Evolutionary conservation across 2,888 invertebrate genomes (phyloP).

Genomic region (Spodoptera littoralis): DNA sequence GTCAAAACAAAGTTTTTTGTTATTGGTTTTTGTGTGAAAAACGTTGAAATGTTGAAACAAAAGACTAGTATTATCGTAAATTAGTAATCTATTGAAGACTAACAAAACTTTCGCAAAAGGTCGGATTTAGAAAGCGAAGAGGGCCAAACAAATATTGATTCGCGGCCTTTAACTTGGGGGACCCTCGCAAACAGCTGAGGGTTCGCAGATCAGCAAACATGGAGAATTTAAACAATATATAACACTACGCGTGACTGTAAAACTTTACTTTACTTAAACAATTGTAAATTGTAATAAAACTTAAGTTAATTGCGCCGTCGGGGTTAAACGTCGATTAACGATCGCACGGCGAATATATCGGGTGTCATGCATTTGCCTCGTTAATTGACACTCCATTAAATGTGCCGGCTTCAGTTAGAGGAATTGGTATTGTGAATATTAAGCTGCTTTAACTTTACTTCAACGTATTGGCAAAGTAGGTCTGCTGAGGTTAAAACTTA

Average conservation of each 20-base stretch:
- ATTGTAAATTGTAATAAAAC: conserved; percentile 27
- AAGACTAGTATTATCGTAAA: conserved; percentile 49
- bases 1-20: conserved; percentile 7
- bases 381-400: conserved; percentile 52
- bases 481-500: no score
- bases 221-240: conserved; percentile 49
- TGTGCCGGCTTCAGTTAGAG: conserved; percentile 11
- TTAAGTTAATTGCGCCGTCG: conserved; percentile 22
- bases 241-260: conserved; percentile 22
- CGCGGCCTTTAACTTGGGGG: conserved; percentile 67
- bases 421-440: neutral
- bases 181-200: conserved; percentile 68
- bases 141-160: conserved; percentile 78
- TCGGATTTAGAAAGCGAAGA: conserved; percentile 73
- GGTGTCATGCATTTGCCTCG: conserved; percentile 42
- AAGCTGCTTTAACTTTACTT: no score
- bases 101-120: conserved; percentile 65
- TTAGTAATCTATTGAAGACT: conserved; percentile 59
- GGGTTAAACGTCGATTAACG: conserved; percentile 28
- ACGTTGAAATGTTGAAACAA: conserved; percentile 25
- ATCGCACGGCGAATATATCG: conserved; percentile 34
- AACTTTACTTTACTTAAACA: conserved; percentile 21
- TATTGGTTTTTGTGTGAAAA: conserved; percentile 14
- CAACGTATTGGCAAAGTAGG: no score
- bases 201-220: conserved; percentile 54